phyloP scores from a whole-genome alignment of 1,140 invertebrate genomes.

The Drosophila trapezifrons region DNA sequence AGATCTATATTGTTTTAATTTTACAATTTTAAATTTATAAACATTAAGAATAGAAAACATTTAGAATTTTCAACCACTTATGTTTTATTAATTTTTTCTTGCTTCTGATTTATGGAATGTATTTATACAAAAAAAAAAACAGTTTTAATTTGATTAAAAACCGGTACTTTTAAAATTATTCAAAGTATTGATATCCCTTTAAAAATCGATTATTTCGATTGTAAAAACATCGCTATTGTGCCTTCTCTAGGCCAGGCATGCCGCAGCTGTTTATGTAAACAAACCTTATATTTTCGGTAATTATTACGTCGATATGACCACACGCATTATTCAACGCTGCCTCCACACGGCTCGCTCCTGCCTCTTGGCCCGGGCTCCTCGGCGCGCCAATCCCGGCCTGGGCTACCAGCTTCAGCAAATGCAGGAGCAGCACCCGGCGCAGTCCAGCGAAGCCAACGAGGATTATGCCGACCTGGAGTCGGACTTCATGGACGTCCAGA shows the following conservation, averaged over 20 bases:
- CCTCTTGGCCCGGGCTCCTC: constrained; percentile 46
- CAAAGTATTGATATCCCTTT: too few species aligned
- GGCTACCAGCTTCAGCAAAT: constrained; percentile 66
- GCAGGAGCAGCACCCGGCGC: constrained; percentile 30
- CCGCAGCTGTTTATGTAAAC: constrained; percentile 31
- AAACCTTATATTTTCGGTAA: constrained; percentile 17
- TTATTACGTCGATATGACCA: constrained; percentile 13
- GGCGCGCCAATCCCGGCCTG: constrained; percentile 71
- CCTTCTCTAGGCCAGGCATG: background rate
- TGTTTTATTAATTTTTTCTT: too few species aligned
- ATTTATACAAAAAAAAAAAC: too few species aligned
- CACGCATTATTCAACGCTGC: constrained; percentile 29
- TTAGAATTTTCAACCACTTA: too few species aligned
- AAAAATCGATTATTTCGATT: background rate
- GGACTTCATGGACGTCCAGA: constrained; percentile 84
- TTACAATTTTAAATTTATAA: background rate
- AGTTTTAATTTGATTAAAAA: too few species aligned
- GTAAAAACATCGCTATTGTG: background rate
- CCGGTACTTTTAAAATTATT: too few species aligned
- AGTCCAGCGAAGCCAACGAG: constrained; percentile 69
- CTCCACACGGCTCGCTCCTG: constrained; percentile 37
- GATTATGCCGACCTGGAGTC: constrained; percentile 85
- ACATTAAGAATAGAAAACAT: too few species aligned
- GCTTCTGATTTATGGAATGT: too few species aligned
- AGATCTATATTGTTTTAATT: too few species aligned